A percentile compares a stretch with the other conserved stretches of the same genome.
Evolutionary conservation across 2,797 vertebrate genomes (phyloP).

Genomic region (Amazonetta brasiliensis): DNA sequence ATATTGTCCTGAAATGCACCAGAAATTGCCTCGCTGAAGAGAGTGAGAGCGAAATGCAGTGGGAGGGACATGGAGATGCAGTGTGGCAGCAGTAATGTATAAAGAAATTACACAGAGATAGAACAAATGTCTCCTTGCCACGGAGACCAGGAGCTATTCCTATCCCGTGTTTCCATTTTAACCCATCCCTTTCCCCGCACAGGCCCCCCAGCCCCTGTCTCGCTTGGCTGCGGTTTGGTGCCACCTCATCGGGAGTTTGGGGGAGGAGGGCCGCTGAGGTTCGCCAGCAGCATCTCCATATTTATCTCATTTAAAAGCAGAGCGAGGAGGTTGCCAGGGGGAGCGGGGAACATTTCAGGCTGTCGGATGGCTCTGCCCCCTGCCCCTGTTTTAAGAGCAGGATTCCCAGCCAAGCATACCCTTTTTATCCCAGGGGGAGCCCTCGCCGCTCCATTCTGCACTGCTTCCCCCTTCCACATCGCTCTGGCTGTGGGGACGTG

Average conservation of each 20-base stretch:
- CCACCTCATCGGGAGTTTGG: neutral
- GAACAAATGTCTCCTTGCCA: constrained; percentile 61
- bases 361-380: constrained; percentile 36
- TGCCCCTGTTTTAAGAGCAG: constrained; percentile 52
- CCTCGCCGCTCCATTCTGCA: neutral
- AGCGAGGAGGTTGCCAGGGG: neutral
- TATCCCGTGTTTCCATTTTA: constrained; percentile 34
- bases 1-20: constrained; percentile 75
- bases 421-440: constrained; percentile 56
- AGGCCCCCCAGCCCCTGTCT: neutral
- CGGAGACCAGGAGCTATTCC: constrained; percentile 51
- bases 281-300: constrained; percentile 51
- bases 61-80: constrained; percentile 66
- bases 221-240: neutral
- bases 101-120: constrained; percentile 68
- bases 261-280: neutral
- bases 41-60: constrained; percentile 64
- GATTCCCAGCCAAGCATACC: constrained; percentile 47
- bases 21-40: constrained; percentile 65
- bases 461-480: constrained; percentile 31
- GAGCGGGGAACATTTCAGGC: constrained; percentile 43
- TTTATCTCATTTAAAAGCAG: constrained; percentile 57
- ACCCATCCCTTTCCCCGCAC: constrained; percentile 1
- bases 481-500: neutral
- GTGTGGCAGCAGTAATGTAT: constrained; percentile 70